Base-by-base conservation (phyloP, 2,797 vertebrate species). In the Garrulus glandarius region DNA sequence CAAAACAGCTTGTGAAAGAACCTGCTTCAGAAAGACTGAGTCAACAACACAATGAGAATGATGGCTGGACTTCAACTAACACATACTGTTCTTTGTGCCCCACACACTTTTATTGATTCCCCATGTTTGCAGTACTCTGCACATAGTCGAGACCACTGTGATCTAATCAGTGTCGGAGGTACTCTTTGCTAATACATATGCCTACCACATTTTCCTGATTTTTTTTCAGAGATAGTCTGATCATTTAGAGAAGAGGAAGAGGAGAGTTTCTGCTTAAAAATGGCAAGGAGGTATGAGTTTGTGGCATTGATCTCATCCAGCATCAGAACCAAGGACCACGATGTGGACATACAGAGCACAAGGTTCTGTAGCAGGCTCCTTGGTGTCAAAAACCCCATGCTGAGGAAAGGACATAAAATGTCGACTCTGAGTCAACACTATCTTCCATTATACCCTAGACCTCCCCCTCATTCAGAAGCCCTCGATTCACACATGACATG, bases 31-130 rank as follows among this genome's bases (percentile, higher is more conserved):
- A 64, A 76, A 52, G 60, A 52, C 34, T 37, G 55, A 86, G 49
- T 32, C 8, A 80, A 11, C 12, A 80, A n/a, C 22, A 24, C 22
- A 47, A 7, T 3, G 11, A 26, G 24, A 86, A 71, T n/a, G 15
- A 60, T 7, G 52, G 32, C 50, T 69, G 29, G 69, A 43, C 24
- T 65, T 68, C 69, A 52, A 5, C 14, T 52, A 29, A 55, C n/a
- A 32, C 0, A 0, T 10, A 9, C 4, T 1, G 1, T 10, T 46
- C 26, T 55, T 76, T 15, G 59, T 43, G n/a, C 16, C 65, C 36
- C 49, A 34, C 21, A 13, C 17, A 22, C 8, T 52, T 49, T 11
- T 23, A 5, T 2, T 16, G 36, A 41, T 23, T 57, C 6, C 20
- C 14, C 49, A 1, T 1, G 2, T 23, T n/a, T 59, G 52, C 61